A percentile compares a stretch with the other conserved stretches of the same genome.
These are phyloP conservation scores for Galagoides demidoff DNA, from an alignment of 2,797 vertebrate species.

Conservation along the genomic window DNA sequence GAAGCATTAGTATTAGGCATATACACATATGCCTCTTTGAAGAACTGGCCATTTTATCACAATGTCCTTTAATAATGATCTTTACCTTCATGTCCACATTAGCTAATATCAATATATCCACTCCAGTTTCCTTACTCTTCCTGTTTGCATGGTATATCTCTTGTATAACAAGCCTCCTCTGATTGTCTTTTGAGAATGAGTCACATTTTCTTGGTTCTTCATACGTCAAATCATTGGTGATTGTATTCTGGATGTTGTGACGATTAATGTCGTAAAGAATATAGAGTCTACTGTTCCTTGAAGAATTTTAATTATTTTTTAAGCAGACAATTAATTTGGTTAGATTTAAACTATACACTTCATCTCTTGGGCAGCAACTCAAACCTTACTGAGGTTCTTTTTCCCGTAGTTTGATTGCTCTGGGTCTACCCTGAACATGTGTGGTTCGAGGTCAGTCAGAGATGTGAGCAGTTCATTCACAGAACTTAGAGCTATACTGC, in stretches of 20 bases:
- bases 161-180: not conserved
- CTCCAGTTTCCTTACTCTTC: not conserved
- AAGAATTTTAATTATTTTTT: constrained; percentile 5
- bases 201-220: constrained; percentile 7
- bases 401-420: not conserved
- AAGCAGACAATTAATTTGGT: not conserved
- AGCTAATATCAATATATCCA: not conserved
- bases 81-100: not conserved
- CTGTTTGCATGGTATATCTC: not conserved
- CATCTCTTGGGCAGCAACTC: not conserved
- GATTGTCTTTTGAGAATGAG: not conserved
- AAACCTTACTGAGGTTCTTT: not conserved
- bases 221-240: not conserved
- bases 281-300: not conserved
- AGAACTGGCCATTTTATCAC: not conserved
- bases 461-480: not conserved
- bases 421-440: not conserved
- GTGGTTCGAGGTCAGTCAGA: not conserved
- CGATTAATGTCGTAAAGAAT: not conserved
- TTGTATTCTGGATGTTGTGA: not conserved
- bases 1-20: not conserved
- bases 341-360: not conserved
- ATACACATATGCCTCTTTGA: not conserved
- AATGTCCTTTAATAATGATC: not conserved
- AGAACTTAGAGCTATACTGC: not conserved